Conservation (phyloP, 2,888 invertebrate species). For the Balanococcus diminutus region DNA sequence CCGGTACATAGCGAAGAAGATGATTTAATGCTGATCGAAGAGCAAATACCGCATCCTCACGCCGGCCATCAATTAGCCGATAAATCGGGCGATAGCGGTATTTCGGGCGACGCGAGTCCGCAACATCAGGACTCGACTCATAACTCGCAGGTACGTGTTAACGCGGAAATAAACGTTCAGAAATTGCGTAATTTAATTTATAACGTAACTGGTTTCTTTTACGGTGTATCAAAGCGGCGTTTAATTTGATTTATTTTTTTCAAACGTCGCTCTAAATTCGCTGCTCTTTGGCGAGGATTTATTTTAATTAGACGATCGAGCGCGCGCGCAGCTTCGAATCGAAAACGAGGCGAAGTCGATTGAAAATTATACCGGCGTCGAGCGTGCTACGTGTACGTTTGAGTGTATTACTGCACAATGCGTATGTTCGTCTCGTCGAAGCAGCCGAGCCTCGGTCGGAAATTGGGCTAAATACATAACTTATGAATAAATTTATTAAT, state of each 20-base stretch:
- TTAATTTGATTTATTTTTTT: conserved; percentile 36
- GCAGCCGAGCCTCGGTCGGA: neutral
- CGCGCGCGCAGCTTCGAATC: neutral
- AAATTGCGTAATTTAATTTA: conserved; percentile 38
- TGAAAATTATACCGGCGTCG: neutral
- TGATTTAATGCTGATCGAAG: conserved; percentile 64
- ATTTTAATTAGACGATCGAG: conserved; percentile 18
- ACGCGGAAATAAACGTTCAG: conserved; percentile 32
- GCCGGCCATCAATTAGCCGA: conserved; percentile 64
- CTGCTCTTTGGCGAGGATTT: neutral
- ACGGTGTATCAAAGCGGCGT: conserved; percentile 28
- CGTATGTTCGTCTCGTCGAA: neutral
- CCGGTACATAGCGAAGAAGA: conserved; percentile 58
- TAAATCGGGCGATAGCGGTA: conserved; percentile 83
- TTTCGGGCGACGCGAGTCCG: conserved; percentile 77
- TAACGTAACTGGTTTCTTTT: conserved; percentile 29
- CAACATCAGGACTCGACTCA: conserved; percentile 59
- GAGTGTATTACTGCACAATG: neutral
- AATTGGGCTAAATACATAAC: neutral
- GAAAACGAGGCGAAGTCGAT: conserved; percentile 1
- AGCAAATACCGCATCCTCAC: conserved; percentile 62
- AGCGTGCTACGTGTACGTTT: neutral
- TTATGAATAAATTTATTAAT: conserved; percentile 22
- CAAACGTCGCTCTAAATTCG: conserved; percentile 37
- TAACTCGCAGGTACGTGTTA: conserved; percentile 59